Evolutionary conservation across 1,140 invertebrate species (phyloP), one percentile per base, ranked within the genome.

Genomic region (Drosophila novamexicana): DNA sequence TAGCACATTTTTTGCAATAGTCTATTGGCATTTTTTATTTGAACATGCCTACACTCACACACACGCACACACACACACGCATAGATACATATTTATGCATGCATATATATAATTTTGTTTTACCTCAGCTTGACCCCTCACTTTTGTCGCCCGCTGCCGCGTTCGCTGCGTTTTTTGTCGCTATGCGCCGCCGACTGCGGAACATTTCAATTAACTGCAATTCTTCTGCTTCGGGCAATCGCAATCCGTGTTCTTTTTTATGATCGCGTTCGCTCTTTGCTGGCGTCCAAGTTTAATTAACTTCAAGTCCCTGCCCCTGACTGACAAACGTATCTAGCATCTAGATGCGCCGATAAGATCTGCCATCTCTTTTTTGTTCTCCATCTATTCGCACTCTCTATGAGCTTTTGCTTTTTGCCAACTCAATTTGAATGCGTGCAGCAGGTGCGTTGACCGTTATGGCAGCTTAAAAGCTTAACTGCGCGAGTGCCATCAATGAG

Each of bases 181-280:
- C 82, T 75, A 75, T 65, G 76, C 68, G 65, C 67, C 63, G 64
- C 47, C 44, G 56, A 16, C 37, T 77, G 68, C 76, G 66, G 75
- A 91, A 91, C 90, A 91, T 91, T 91, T 91, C 90, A 91, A 91
- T 91, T 91, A 91, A 91, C 80, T 91, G 90, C 90, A 90, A 88
- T 88, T 91, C 81, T 83, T 90, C 49, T 78, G 76, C 75, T 80
- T 69, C 65, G 69, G 53, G 53, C 67, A 54, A 65, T 64, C 71
- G 72, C 81, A 85, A 85, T 81, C 77, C 77, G 77, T 85, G 39
- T 12, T 40, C 39, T 40, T 40, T 84, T 80, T 80, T 78, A 75
- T 84, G 81, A 88, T 83, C 77, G 40, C 42, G 10, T 18, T 64
- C 34, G 64, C 57, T 52, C 22, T 36, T 39, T 59, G 52, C 54